Conservation (phyloP, 2,113 vertebrate species). For the Vireo altiloquus region DNA sequence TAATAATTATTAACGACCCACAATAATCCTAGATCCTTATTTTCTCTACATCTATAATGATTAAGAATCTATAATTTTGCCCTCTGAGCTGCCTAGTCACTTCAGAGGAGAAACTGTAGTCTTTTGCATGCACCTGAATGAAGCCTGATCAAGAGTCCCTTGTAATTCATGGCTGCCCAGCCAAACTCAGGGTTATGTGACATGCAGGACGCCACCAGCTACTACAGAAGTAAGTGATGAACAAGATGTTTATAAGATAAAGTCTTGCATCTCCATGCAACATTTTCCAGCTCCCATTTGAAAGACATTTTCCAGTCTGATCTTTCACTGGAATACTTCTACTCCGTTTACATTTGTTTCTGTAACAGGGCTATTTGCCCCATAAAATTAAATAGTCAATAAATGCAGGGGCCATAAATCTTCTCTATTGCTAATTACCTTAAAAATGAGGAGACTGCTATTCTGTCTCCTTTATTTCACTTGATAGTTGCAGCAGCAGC, state of each 20-base stretch:
- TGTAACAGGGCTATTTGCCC: background rate
- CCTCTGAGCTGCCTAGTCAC: background rate
- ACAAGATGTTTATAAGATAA: background rate
- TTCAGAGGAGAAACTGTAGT: background rate
- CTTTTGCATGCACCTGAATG: background rate
- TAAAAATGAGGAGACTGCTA: background rate
- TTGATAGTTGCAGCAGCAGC: background rate
- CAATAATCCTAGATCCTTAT: background rate
- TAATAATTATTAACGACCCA: background rate
- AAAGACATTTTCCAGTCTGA: background rate
- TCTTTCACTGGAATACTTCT: background rate
- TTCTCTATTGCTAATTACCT: constrained; percentile 5
- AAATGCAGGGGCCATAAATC: background rate
- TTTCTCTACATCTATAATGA: background rate
- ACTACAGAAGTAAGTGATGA: background rate
- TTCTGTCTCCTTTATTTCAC: background rate
- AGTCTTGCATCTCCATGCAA: background rate
- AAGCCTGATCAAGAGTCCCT: background rate
- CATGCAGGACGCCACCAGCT: background rate
- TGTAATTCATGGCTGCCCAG: background rate
- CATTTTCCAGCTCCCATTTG: background rate
- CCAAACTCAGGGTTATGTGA: background rate
- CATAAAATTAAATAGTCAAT: background rate
- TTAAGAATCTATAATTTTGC: background rate
- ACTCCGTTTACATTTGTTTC: background rate